Evolutionary conservation across 2,113 vertebrate species (phyloP).

Genomic region (Rhinogobius similis): DNA sequence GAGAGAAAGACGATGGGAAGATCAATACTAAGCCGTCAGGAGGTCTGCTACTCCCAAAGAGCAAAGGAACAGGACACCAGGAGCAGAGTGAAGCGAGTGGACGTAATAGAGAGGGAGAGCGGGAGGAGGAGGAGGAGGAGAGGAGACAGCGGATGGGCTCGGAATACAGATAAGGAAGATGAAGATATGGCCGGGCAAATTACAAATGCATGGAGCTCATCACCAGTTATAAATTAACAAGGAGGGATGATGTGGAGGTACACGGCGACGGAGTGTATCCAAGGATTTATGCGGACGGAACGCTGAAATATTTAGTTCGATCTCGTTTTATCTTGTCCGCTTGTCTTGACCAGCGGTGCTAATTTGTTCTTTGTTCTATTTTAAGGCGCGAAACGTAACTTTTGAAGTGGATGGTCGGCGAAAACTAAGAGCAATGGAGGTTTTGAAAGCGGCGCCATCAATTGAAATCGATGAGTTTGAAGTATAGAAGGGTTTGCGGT

Average conservation of each 20-base stretch:
- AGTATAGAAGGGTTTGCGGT: background rate
- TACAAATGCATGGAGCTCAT: constrained; percentile 16
- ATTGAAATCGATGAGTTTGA: background rate
- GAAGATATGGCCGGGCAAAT: constrained; percentile 10
- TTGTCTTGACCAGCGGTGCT: background rate
- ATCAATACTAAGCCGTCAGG: constrained; percentile 76
- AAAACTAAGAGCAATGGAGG: background rate
- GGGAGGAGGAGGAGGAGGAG: background rate
- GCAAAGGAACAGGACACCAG: constrained; percentile 72
- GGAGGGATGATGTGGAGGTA: constrained; percentile 7
- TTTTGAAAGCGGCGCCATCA: no score
- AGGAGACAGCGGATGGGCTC: constrained; percentile 13
- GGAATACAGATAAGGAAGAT: constrained; percentile 18
- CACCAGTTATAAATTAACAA: constrained; percentile 17
- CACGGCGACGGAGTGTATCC: background rate
- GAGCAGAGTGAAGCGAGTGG: constrained; percentile 21
- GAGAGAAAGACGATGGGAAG: constrained; percentile 49
- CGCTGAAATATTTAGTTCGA: constrained; percentile 3
- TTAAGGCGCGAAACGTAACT: background rate
- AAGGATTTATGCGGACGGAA: background rate
- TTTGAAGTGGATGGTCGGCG: background rate
- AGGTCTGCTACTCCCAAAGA: constrained; percentile 74
- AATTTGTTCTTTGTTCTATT: background rate
- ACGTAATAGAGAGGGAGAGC: constrained; percentile 20
- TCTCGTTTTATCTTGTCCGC: background rate